Percentiles rank a stretch among this genome's conserved stretches.
Evolutionary conservation across 2,888 invertebrate species (phyloP).

Genomic region (Cenopis cana): DNA sequence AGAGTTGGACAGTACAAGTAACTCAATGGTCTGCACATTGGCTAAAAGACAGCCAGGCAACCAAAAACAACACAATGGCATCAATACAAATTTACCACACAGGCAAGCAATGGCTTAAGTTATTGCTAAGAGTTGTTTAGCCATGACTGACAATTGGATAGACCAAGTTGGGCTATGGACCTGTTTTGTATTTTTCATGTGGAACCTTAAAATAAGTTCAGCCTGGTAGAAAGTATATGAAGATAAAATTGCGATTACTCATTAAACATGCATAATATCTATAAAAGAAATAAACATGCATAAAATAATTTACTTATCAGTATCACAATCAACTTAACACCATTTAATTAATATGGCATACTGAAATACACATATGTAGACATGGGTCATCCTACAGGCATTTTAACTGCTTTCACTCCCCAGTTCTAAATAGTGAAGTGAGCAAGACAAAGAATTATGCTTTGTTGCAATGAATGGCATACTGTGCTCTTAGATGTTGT

Average conservation of each 20-base stretch:
- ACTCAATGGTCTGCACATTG: neutral
- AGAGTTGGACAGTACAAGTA: neutral
- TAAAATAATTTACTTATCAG: neutral
- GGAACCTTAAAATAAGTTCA: neutral
- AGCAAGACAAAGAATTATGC: too few relatives aligned
- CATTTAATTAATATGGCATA: neutral
- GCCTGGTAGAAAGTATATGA: neutral
- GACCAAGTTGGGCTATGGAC: neutral
- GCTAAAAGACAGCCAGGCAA: neutral
- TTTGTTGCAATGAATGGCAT: too few relatives aligned
- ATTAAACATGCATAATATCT: conserved; percentile 1
- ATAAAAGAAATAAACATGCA: conserved; percentile 1
- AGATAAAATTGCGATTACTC: neutral
- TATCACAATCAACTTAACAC: neutral
- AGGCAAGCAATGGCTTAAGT: neutral
- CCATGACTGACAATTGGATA: too few relatives aligned
- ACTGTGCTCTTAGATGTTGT: too few relatives aligned
- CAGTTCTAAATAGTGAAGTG: too few relatives aligned
- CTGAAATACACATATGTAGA: neutral
- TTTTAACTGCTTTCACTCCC: too few relatives aligned
- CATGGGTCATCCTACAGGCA: too few relatives aligned
- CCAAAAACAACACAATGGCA: neutral
- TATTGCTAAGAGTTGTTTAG: too few relatives aligned
- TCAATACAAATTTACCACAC: neutral
- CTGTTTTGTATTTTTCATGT: neutral